A percentile compares a stretch with the other conserved stretches of the same genome.
Evolutionary conservation across 2,797 vertebrate species (phyloP).

Genomic region (Naso thynnoides): DNA sequence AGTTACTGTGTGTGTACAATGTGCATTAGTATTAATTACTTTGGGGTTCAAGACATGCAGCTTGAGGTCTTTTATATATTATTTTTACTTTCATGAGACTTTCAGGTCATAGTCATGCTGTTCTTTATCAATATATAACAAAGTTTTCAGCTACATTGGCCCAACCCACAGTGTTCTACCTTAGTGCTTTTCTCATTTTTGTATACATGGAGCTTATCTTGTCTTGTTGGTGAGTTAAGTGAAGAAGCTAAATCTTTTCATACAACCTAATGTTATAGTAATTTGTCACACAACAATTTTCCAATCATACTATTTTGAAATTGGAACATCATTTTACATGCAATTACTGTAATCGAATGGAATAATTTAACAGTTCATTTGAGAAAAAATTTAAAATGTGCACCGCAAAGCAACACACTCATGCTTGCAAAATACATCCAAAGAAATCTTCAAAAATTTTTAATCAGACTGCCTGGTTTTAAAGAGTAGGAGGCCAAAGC

Average conservation of each 20-base stretch:
- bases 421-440: neutral
- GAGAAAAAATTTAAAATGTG: slow-evolving; percentile 15
- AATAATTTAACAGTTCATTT: slow-evolving; percentile 42
- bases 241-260: slow-evolving; percentile 27
- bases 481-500: neutral
- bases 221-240: slow-evolving; percentile 25
- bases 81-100: neutral
- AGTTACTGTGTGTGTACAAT: no score
- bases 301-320: slow-evolving; percentile 32
- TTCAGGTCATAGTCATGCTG: neutral
- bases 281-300: slow-evolving; percentile 31
- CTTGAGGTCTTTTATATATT: neutral
- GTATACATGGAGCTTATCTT: slow-evolving; percentile 6
- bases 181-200: neutral
- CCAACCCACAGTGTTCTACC: neutral
- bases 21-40: no score
- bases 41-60: neutral
- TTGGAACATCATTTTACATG: slow-evolving; percentile 15
- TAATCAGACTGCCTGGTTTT: neutral
- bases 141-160: neutral
- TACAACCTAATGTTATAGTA: slow-evolving; percentile 15
- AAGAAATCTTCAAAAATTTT: neutral
- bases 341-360: slow-evolving; percentile 20
- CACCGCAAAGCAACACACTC: neutral
- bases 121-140: neutral